Percentiles rank a stretch among this genome's conserved stretches.
phyloP scores from a whole-genome alignment of 2,797 vertebrate genomes.

The Alosa sapidissima region DNA sequence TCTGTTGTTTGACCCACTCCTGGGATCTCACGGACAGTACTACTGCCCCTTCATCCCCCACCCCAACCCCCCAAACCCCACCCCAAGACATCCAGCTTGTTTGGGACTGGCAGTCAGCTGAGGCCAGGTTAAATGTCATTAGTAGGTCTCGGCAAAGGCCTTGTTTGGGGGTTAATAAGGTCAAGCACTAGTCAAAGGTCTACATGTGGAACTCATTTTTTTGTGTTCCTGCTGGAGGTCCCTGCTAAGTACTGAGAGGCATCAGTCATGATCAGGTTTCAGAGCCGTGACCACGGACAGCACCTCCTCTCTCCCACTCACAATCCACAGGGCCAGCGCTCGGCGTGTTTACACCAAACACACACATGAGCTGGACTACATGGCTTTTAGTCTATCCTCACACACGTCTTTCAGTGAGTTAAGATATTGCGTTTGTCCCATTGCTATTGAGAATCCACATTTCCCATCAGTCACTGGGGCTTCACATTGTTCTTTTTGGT shows the following conservation, averaged over 20 bases:
- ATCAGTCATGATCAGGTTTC: conserved; percentile 65
- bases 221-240: conserved; percentile 23
- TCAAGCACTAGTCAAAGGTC: conserved; percentile 72
- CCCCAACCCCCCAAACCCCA: not conserved
- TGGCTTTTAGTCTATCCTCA: not conserved
- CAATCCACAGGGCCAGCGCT: not conserved
- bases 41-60: conserved; percentile 28
- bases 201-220: conserved; percentile 77
- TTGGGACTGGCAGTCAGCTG: conserved; percentile 56
- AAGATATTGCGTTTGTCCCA: not conserved
- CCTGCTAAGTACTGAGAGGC: conserved; percentile 50
- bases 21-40: conserved; percentile 54
- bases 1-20: conserved; percentile 70
- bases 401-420: not conserved
- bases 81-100: conserved; percentile 40
- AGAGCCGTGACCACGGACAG: conserved; percentile 41
- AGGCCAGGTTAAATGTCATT: conserved; percentile 56
- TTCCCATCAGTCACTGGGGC: not conserved
- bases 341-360: not conserved
- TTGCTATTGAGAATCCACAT: not conserved
- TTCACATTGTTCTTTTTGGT: not conserved
- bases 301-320: not conserved
- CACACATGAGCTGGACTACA: not conserved
- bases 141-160: conserved; percentile 54
- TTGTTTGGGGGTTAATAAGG: conserved; percentile 77